Base-by-base conservation (phyloP, 2,888 invertebrate genomes). In the Hemicrepidius hirtus region DNA sequence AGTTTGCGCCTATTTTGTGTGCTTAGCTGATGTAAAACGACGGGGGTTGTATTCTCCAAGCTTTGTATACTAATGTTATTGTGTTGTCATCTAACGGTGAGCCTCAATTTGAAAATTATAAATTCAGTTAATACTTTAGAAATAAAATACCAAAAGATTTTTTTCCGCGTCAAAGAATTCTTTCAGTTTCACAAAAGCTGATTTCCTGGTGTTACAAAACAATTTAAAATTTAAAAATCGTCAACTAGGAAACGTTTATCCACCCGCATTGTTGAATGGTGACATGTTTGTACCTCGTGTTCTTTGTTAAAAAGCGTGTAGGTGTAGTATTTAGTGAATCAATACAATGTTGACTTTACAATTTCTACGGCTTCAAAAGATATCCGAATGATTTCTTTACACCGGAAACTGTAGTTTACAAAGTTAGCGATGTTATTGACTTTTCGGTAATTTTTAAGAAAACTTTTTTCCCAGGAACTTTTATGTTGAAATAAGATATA, bases 221-320 rank as follows among this genome's bases (percentile, higher is more conserved):
- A 28, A 66, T 66, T 55, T 66, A 6, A 5, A n/a, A 10, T 46
- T 1, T 16, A 24, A 66, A 65, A 53, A 24, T 53, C 35, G 49
- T 35, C 28, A 40, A 32, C 57, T 44, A 57, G 46, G 46, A 67
- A 67, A 46, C 67, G 35, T 46, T 57, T 59, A 55, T 65, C 53
- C 24, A 40, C 28, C 53, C 44, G 68, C 69, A 69, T 71, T 71
- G 60, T 71, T 53, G 41, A 67, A 60, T 73, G 63, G 55, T 71
- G 75, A 69, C 67, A 75, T 78, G 77, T 80, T 78, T 80, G 80
- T 78, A 76, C 78, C 80, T 79, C 79, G 79, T 78, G 80, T 79
- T 75, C 71, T 75, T 77, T 78, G 74, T 78, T 68, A 67, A 73
- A 71, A 71, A 71, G 68, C 65, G 71, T 77, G 76, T 75, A 75